A percentile compares a stretch with the other conserved stretches of the same genome.
phyloP scores from a whole-genome alignment of 2,797 vertebrate species.

The Tauraco hartlaubi region DNA sequence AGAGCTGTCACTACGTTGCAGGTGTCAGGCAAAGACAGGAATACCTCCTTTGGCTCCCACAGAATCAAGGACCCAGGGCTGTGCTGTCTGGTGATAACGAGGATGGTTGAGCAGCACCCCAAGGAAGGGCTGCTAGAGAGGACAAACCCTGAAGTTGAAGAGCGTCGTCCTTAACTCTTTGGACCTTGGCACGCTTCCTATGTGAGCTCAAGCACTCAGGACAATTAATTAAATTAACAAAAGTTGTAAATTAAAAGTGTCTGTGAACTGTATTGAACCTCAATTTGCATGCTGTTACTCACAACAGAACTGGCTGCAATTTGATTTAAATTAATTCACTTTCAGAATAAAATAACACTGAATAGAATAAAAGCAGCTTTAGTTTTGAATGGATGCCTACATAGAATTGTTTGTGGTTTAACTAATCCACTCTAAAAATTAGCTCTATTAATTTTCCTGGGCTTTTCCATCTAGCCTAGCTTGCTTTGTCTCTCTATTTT shows the following conservation, averaged over 20 bases:
- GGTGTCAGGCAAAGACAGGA: constrained; percentile 8
- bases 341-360: constrained; percentile 47
- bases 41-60: background rate
- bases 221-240: constrained; percentile 43
- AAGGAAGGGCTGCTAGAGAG: background rate
- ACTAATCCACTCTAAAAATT: constrained; percentile 34
- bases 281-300: constrained; percentile 33
- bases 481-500: background rate
- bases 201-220: background rate
- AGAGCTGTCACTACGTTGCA: background rate
- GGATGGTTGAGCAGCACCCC: background rate
- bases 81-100: background rate
- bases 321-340: constrained; percentile 58
- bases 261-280: constrained; percentile 3
- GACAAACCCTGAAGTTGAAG: background rate
- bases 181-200: background rate
- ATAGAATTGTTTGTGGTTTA: constrained; percentile 45
- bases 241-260: constrained; percentile 27
- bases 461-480: background rate
- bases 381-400: constrained; percentile 16
- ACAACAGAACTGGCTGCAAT: constrained; percentile 15
- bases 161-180: background rate
- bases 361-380: constrained; percentile 29
- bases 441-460: constrained; percentile 5
- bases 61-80: background rate